Evolutionary conservation across 2,113 vertebrate genomes (phyloP), one percentile per base, ranked within the genome.

Genomic region (Pollimyrus isidori): DNA sequence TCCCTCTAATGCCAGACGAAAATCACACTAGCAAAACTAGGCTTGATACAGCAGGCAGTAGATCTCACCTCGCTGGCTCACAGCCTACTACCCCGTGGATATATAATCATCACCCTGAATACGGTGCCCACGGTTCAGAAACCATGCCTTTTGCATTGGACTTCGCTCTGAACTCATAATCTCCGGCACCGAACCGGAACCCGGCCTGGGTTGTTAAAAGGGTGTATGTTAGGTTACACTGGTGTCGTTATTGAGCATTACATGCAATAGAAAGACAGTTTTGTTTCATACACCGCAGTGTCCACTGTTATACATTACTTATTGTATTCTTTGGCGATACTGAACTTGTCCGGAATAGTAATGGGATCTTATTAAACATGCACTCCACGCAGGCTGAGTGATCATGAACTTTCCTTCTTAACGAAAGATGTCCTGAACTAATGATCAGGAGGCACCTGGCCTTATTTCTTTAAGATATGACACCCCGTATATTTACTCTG

Each of bases 21-120:
- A 89, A 73, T 87, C 89, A 89, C 48, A 52, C 84, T 53, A 89
- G 58, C 89, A 53, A 56, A 89, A 89, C 83, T 73, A 45, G 89
- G 84, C 45, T 86, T 50, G 83, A 89, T 87, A 15, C 69, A 19
- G 53, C 49, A 45, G 35, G 85, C 85, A 53, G 73, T 87, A 56
- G 45, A 90, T 87, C 85, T 86, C 62, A 80, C 85, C 84, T 89
- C 45, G 42, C 49, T 69, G 82, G 45, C 82, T 89, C 45, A 13
- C 10, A 48, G n/a, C 48, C 30, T 53, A 53, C 56, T 87, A 39
- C 50, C 50, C 13, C 10, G 35, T 23, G 50, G 85, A 87, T 87
- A 87, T 84, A 48, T 84, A 84, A 84, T 84, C 45, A 84, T 23
- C 39, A 39, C 39, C 21, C 45, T 23, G 82, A 48, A n/a, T 88